Conservation (phyloP, 2,888 invertebrate genomes). For the Euplexia lucipara region DNA sequence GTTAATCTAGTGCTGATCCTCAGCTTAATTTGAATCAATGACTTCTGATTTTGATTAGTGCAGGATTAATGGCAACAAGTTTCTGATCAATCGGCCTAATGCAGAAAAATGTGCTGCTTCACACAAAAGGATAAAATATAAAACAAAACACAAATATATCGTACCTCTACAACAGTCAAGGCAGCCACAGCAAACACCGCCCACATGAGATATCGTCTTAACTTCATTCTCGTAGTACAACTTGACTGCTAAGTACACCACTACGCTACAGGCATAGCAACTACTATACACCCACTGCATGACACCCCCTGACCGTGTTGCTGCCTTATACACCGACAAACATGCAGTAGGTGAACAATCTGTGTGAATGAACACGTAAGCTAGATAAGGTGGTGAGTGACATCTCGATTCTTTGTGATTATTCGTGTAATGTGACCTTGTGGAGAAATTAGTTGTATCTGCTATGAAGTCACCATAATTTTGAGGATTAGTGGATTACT, state of each 20-base stretch:
- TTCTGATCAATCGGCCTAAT: no score
- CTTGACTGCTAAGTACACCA: constrained; percentile 78
- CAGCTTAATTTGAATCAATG: no score
- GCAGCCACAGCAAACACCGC: constrained; percentile 66
- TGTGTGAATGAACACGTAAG: constrained; percentile 66
- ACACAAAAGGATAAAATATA: no score
- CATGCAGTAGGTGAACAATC: constrained; percentile 11
- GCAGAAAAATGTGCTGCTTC: no score
- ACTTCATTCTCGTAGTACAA: constrained; percentile 84
- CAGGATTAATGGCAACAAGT: no score
- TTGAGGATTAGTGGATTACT: constrained; percentile 11
- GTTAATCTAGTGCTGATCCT: no score
- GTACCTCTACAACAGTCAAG: constrained; percentile 78
- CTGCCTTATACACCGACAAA: constrained; percentile 51
- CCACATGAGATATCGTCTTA: constrained; percentile 71
- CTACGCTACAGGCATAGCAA: constrained; percentile 80
- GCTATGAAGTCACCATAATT: constrained; percentile 26
- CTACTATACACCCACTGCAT: constrained; percentile 81
- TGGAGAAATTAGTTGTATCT: constrained; percentile 37
- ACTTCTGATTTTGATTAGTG: no score
- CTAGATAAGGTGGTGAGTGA: constrained; percentile 74
- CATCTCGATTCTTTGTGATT: constrained; percentile 56
- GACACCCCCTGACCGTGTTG: constrained; percentile 25
- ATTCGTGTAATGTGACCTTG: constrained; percentile 62
- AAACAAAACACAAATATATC: constrained; percentile 37